Percentiles rank a stretch among this genome's conserved stretches.
These are phyloP conservation scores for Toxotes lorentzi DNA, from an alignment of 2,797 vertebrate genomes.

Conservation along the genomic window DNA sequence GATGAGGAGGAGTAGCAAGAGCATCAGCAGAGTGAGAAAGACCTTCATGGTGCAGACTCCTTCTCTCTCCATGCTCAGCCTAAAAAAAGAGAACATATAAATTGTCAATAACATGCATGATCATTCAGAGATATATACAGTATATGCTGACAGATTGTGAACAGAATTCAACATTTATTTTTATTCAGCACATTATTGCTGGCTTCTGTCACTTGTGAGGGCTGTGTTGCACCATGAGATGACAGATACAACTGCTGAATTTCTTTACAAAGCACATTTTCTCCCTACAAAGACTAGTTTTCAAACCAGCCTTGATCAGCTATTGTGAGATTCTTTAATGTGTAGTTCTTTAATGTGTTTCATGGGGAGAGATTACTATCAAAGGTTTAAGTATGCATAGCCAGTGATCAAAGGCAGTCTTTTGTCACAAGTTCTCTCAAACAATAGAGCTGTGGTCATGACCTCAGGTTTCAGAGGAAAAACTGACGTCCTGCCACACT, in stretches of 20 bases:
- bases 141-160: slow-evolving; percentile 11
- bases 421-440: slow-evolving; percentile 58
- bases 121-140: slow-evolving; percentile 31
- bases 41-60: slow-evolving; percentile 80
- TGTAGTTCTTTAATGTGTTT: slow-evolving; percentile 23
- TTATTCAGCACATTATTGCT: background rate
- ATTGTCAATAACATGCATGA: slow-evolving; percentile 34
- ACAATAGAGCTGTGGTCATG: slow-evolving; percentile 58
- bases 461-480: slow-evolving; percentile 43
- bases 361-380: slow-evolving; percentile 50
- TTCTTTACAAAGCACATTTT: slow-evolving; percentile 11
- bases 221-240: background rate
- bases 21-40: slow-evolving; percentile 68
- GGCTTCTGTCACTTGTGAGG: background rate
- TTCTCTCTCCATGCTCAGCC: slow-evolving; percentile 68
- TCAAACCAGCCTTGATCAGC: slow-evolving; percentile 10
- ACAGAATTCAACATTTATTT: background rate
- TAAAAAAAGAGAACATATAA: slow-evolving; percentile 71
- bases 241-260: background rate
- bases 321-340: slow-evolving; percentile 49
- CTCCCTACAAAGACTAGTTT: slow-evolving; percentile 1
- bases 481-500: slow-evolving; percentile 38
- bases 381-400: slow-evolving; percentile 54
- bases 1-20: slow-evolving; percentile 83
- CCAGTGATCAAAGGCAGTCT: slow-evolving; percentile 66